Base-by-base conservation (phyloP, 2,113 vertebrate genomes). In the Sinocyclocheilus maitianheensis region DNA sequence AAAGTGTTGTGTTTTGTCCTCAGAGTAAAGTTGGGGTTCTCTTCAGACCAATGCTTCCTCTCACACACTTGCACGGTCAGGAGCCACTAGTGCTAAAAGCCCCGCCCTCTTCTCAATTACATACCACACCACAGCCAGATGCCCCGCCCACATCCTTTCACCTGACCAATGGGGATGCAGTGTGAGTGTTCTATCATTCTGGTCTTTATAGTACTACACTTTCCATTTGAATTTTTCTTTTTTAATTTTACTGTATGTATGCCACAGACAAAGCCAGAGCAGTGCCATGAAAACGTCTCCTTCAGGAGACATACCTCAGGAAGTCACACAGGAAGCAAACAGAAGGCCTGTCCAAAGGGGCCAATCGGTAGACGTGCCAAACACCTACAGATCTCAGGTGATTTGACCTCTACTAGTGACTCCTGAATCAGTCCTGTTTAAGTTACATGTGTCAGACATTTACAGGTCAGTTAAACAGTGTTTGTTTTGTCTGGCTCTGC, bases 361-460 rank as follows among this genome's bases (percentile, higher is more conserved):
- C 80, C 96, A 94, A 88, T 98, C 97, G 0, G 96, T 96, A 69
- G 97, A 99, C 82, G 95, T 96, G 83, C 93, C 95, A 13, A 90
- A 87, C 85, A 90, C 88, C 76, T 78, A 53, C 69, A 89, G 85
- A 92, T 89, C 92, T 87, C 93, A 94, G 93, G 95, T 95, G 93
- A 58, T 37, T 78, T 74, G 16, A 43, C 37, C 13, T 40, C 58
- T n/a, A 3, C 58, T 9, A n/a, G 58, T 60, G 58, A 62, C 10
- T 60, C 55, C 8, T 20, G 20, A 60, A 24, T 51, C n/a, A 51
- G 11, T 16, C 75, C n/a, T 76, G 5, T 26, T 51, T 22, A 40
- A 40, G 65, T 69, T 34, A 69, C 14, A 14, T 2, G 18, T 72
- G 67, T 37, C 16, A 72, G 69, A 10, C 34, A 22, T 40, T 40